Percentiles rank a stretch among this genome's conserved stretches.
phyloP scores from a whole-genome alignment of 2,113 vertebrate genomes.

The Hemichromis elongatus region DNA sequence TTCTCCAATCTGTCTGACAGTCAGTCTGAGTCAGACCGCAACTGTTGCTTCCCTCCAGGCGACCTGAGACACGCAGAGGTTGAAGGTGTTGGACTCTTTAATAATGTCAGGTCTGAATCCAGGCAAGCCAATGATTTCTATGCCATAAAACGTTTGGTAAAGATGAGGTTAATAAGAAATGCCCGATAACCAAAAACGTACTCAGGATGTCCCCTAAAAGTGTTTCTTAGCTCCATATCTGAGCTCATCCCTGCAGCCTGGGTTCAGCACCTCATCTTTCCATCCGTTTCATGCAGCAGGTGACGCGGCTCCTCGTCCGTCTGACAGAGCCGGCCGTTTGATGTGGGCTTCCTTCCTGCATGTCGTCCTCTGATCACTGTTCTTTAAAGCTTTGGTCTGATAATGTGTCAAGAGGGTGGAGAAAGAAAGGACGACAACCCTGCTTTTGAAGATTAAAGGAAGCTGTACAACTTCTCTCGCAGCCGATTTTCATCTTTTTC shows the following conservation, averaged over 20 bases:
- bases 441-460: slow-evolving; percentile 17
- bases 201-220: neutral
- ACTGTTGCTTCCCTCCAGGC: neutral
- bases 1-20: neutral
- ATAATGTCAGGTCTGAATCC: accelerated
- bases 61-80: neutral
- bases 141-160: neutral
- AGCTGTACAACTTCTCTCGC: neutral
- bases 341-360: neutral
- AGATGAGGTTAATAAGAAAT: neutral
- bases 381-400: slow-evolving; percentile 3
- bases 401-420: neutral
- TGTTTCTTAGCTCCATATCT: neutral
- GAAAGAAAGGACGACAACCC: neutral
- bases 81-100: neutral
- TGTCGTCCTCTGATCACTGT: neutral
- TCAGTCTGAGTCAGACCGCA: neutral
- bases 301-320: neutral
- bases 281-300: neutral
- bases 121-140: neutral
- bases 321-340: neutral
- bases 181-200: neutral
- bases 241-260: neutral
- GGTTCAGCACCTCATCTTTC: neutral
- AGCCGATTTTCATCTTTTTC: neutral